Percentiles rank a stretch among this genome's conserved stretches.
These are phyloP conservation scores for Diarsia rubi DNA, from an alignment of 2,888 invertebrate species.

Conservation along the genomic window DNA sequence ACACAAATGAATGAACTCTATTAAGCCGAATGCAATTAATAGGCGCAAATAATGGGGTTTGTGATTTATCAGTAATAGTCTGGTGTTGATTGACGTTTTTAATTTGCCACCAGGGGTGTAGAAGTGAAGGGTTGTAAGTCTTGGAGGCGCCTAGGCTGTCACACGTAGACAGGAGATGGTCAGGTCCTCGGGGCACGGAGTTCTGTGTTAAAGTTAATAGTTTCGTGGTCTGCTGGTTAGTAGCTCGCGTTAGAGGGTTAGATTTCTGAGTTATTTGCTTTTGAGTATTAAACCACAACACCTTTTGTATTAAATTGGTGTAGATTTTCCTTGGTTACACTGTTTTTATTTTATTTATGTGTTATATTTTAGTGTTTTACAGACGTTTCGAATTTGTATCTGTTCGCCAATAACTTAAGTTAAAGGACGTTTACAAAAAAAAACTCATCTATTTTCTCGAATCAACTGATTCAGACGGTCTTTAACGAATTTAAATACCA, in stretches of 20 bases:
- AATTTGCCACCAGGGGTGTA: slow-evolving; percentile 77
- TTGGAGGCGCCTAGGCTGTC: slow-evolving; percentile 74
- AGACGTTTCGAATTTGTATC: not conserved
- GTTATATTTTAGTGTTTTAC: not conserved
- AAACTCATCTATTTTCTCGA: not conserved
- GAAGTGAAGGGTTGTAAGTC: slow-evolving; percentile 67
- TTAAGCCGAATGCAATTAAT: slow-evolving; percentile 87
- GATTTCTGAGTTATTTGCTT: slow-evolving; percentile 43
- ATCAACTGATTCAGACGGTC: not conserved
- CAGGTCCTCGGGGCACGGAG: slow-evolving; percentile 69
- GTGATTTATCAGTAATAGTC: slow-evolving; percentile 87
- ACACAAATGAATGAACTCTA: slow-evolving; percentile 84
- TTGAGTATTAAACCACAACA: no score
- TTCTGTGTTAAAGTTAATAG: slow-evolving; percentile 68
- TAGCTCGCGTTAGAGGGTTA: slow-evolving; percentile 37
- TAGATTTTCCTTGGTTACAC: not conserved
- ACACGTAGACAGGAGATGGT: slow-evolving; percentile 73
- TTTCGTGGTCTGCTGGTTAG: slow-evolving; percentile 57
- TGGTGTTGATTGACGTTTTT: slow-evolving; percentile 88
- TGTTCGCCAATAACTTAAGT: not conserved
- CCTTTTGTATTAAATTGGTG: slow-evolving; percentile 11
- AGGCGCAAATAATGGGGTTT: slow-evolving; percentile 82
- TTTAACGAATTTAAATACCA: not conserved
- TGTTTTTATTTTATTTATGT: not conserved
- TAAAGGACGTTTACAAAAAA: not conserved